Percentiles rank a stretch among this genome's conserved stretches.
phyloP scores from a whole-genome alignment of 1,140 invertebrate genomes.

The Xylocopa sonorina region DNA sequence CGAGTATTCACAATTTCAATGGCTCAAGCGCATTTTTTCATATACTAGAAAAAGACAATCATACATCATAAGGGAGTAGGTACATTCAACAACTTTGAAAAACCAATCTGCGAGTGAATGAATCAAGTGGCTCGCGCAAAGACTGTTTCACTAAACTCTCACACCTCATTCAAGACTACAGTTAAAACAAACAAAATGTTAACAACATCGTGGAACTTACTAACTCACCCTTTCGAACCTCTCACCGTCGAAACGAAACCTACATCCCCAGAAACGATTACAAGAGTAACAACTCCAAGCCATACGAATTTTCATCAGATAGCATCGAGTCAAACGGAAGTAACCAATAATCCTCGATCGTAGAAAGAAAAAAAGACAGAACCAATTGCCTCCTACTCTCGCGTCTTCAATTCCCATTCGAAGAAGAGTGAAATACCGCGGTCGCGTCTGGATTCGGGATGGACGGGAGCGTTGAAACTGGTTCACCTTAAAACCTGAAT shows the following conservation, averaged over 20 bases:
- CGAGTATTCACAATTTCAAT: not conserved
- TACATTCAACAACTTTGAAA: no score
- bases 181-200: not conserved
- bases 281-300: no score
- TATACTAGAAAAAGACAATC: not conserved
- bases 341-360: no score
- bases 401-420: no score
- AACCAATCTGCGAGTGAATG: not conserved
- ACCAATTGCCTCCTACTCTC: no score
- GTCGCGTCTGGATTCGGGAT: no score
- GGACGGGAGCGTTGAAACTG: conserved; percentile 14
- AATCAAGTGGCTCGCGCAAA: not conserved
- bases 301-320: no score
- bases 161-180: not conserved
- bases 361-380: no score
- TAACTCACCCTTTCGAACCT: not conserved
- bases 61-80: not conserved
- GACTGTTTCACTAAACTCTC: not conserved
- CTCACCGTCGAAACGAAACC: not conserved
- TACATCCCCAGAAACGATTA: not conserved
- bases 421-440: no score
- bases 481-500: conserved; percentile 33
- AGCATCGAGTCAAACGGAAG: no score
- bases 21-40: no score
- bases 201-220: not conserved